Evolutionary conservation across 2,888 invertebrate species (phyloP), one percentile per base, ranked within the genome.

Genomic region (Perizoma affinitatum): DNA sequence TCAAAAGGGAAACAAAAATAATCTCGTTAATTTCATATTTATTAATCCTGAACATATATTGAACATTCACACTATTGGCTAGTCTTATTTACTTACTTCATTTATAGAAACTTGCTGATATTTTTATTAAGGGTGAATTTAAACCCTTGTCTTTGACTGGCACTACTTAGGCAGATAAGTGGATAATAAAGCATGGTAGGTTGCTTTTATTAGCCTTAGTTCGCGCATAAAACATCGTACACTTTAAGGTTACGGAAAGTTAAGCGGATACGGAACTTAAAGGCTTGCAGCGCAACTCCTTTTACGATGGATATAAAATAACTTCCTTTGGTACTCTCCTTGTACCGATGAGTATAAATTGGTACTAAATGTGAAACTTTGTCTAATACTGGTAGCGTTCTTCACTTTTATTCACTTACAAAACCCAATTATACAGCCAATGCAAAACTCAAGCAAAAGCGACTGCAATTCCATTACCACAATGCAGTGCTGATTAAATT

Each of bases 301-400:
- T 89, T 90, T 86, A 90, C 79, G 88, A 81, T 73, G 66, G 80
- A 73, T 81, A 87, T 89, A 88, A 90, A 89, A 88, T 85, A 59
- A 22, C 3, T 3, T 22, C 22, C 22, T 22, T 22, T 2, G 22
- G 22, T 22, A 22, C 22, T 22, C 22, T 22, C 1, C 22, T 22
- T 22, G 22, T 42, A 10, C n/a, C 38, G 38, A 38, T 38, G 38
- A 22, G 22, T 22, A 2, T 22, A 22, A 3, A 4, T 38, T 4
- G 7, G 7, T 38, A 38, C 4, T 7, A 38, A 38, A 38, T 38
- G 38, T 38, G 22, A 22, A 22, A 22, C 22, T 22, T 22, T 22
- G 22, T 22, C 22, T 22, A 22, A 22, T 22, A 22, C 22, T 22
- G 22, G 22, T 22, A 22, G 3, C 38, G 38, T 38, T 3, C 8